Evolutionary conservation across 2,797 vertebrate genomes (phyloP).

Genomic region (Sparus aurata): DNA sequence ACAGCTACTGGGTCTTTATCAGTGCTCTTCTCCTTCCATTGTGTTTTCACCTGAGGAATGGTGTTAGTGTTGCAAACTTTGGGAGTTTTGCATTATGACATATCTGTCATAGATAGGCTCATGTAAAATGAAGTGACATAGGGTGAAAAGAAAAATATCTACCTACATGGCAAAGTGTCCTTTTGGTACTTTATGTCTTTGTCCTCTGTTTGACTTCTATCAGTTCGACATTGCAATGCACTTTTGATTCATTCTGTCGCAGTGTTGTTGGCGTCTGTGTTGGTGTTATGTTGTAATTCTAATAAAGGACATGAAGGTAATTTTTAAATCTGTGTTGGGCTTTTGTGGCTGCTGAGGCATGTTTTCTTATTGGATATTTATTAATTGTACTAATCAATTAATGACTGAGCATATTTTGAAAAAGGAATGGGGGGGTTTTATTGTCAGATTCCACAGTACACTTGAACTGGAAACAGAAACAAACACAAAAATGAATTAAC

Average conservation of each 20-base stretch:
- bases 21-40: neutral
- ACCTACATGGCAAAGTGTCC: conserved; percentile 35
- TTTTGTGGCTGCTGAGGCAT: conserved; percentile 32
- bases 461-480: too few species aligned
- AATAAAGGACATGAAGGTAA: conserved; percentile 46
- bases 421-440: neutral
- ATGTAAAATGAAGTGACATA: neutral
- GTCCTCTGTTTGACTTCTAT: conserved; percentile 33
- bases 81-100: conserved; percentile 7
- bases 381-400: conserved; percentile 4
- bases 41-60: conserved; percentile 6
- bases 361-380: conserved; percentile 31
- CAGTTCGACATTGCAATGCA: conserved; percentile 29
- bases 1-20: neutral
- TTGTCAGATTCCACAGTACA: neutral
- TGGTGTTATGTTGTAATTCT: conserved; percentile 37
- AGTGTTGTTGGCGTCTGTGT: conserved; percentile 24
- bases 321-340: conserved; percentile 19
- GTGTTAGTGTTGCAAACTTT: conserved; percentile 12
- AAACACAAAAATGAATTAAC: neutral
- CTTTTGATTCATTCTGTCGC: conserved; percentile 57
- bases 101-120: conserved; percentile 5
- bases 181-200: conserved; percentile 39
- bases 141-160: conserved; percentile 21
- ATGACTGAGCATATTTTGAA: neutral